phyloP scores from a whole-genome alignment of 2,113 vertebrate genomes.

The Xerus inauris region DNA sequence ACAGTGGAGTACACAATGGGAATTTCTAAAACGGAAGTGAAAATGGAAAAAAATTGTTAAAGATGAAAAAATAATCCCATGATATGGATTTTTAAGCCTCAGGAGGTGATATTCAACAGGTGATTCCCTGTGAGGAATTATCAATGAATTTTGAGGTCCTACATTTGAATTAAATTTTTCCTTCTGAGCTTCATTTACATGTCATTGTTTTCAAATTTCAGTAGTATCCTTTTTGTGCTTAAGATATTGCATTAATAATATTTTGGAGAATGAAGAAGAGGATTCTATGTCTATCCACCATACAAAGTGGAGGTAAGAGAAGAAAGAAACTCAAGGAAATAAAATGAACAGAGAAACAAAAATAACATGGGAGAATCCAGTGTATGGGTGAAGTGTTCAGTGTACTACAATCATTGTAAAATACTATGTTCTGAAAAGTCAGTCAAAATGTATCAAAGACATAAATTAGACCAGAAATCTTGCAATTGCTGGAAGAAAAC shows the following conservation, averaged over 20 bases:
- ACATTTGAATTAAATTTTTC: background rate
- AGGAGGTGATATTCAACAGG: background rate
- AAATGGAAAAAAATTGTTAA: background rate
- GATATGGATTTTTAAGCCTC: background rate
- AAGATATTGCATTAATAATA: background rate
- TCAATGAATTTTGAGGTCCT: too few relatives aligned
- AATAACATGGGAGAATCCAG: background rate
- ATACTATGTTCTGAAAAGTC: slow-evolving; percentile 72
- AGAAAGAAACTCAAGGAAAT: background rate
- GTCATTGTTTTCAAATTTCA: background rate
- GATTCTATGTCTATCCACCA: background rate
- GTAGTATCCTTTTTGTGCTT: background rate
- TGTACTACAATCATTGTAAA: slow-evolving; percentile 63
- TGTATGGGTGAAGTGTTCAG: slow-evolving; percentile 43
- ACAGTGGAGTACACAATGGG: background rate
- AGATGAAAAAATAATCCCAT: background rate
- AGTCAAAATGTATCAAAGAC: too few relatives aligned
- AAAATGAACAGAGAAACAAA: background rate
- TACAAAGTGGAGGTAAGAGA: background rate
- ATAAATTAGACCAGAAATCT: too few relatives aligned
- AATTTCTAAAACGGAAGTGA: background rate
- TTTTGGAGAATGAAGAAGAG: background rate
- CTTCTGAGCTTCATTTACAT: background rate
- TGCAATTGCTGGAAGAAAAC: too few relatives aligned
- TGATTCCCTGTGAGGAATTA: background rate